Evolutionary conservation across 2,888 invertebrate genomes (phyloP).

Genomic region (Corythucha ciliata): DNA sequence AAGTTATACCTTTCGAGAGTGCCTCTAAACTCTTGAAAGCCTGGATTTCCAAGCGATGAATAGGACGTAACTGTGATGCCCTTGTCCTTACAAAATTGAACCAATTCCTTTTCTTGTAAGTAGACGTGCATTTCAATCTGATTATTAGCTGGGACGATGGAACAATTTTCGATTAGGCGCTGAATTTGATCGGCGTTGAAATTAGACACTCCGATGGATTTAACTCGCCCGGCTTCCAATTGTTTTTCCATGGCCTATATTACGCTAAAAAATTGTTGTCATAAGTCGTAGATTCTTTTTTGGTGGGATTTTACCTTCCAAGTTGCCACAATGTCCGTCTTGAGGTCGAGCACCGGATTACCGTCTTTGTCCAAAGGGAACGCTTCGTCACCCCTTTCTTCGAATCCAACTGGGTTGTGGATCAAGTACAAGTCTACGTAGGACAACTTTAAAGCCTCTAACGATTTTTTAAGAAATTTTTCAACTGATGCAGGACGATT

Average conservation of each 20-base stretch:
- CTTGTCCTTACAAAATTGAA: conserved; percentile 44
- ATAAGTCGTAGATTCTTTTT: neutral
- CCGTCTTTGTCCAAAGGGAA: conserved; percentile 17
- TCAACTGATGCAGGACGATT: conserved; percentile 21
- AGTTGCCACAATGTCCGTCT: conserved; percentile 14
- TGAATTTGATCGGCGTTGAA: conserved; percentile 64
- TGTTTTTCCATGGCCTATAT: conserved; percentile 56
- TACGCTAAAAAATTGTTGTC: neutral
- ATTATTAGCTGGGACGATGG: conserved; percentile 53
- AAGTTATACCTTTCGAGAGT: no score
- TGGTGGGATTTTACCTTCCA: conserved; percentile 20
- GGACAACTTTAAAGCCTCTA: conserved; percentile 10
- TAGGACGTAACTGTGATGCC: conserved; percentile 66
- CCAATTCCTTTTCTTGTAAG: conserved; percentile 43
- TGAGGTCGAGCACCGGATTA: conserved; percentile 11
- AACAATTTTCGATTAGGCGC: conserved; percentile 51
- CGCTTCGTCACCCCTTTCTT: conserved; percentile 5
- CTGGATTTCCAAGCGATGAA: conserved; percentile 68
- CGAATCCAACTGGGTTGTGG: conserved; percentile 19
- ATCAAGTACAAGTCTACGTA: conserved; percentile 23
- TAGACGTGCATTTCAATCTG: conserved; percentile 47
- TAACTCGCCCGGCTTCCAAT: conserved; percentile 57
- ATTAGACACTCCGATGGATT: conserved; percentile 78
- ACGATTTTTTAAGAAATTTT: conserved; percentile 17
- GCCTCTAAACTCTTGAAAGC: conserved; percentile 11